Conservation (phyloP, 2,797 vertebrate genomes). For the Heteromormyrus szaboi region DNA sequence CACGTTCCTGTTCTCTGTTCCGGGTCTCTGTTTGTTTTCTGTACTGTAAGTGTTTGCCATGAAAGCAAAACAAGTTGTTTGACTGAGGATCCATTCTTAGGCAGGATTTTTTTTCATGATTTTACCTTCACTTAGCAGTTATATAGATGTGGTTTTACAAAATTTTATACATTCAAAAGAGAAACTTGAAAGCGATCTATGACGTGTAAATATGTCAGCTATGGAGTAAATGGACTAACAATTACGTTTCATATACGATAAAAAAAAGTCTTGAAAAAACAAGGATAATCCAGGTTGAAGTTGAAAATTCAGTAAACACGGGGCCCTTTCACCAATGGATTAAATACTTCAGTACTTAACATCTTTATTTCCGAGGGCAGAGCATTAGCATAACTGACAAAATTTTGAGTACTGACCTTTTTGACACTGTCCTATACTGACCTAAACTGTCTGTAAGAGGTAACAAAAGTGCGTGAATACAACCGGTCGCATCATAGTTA, state of each 20-base stretch:
- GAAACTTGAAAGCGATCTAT: neutral
- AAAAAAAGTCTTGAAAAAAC: neutral
- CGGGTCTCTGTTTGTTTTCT: neutral
- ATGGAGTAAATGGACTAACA: neutral
- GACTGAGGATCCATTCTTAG: neutral
- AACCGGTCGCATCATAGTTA: neutral
- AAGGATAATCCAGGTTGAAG: neutral
- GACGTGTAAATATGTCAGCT: neutral
- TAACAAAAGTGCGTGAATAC: neutral
- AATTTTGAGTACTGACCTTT: neutral
- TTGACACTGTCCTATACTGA: neutral
- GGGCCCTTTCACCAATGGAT: neutral
- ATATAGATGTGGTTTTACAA: neutral
- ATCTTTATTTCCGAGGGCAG: neutral
- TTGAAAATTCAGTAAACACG: neutral
- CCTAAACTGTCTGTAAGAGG: neutral
- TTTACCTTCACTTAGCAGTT: neutral
- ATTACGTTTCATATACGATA: neutral
- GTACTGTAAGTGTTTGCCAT: neutral
- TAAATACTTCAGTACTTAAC: neutral
- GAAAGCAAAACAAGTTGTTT: neutral
- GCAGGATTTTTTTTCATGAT: neutral
- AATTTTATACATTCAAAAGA: neutral
- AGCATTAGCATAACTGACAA: neutral
- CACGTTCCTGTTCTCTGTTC: conserved; percentile 11